Evolutionary conservation across 2,888 invertebrate genomes (phyloP).

Genomic region (Tinea semifulvella): DNA sequence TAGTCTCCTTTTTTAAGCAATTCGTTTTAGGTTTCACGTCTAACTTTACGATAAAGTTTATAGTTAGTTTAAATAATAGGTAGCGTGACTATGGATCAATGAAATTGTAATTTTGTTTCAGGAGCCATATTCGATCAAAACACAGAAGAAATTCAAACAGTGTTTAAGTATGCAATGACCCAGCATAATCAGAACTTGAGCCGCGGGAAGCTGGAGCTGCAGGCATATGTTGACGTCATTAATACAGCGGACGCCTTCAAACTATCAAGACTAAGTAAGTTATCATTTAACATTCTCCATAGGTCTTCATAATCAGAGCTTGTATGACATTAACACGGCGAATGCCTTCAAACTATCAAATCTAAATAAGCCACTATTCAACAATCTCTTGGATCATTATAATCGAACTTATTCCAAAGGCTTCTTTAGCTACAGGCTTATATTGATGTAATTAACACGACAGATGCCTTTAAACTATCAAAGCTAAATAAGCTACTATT

Average conservation of each 20-base stretch:
- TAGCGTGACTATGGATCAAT: not conserved
- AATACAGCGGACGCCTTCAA: constrained; percentile 94
- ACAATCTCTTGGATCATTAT: too few species aligned
- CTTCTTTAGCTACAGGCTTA: too few species aligned
- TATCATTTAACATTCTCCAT: not conserved
- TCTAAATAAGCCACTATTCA: too few species aligned
- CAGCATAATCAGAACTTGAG: constrained; percentile 85
- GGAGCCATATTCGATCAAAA: constrained; percentile 94
- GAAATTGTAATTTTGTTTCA: constrained; percentile 37
- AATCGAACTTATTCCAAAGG: constrained; percentile 84
- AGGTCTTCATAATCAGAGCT: too few species aligned
- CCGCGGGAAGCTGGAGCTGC: constrained; percentile 81
- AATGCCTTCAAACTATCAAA: too few species aligned
- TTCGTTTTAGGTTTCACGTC: too few species aligned
- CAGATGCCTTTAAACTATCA: too few species aligned
- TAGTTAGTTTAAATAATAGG: too few species aligned
- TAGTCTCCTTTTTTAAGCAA: too few species aligned
- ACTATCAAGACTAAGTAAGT: constrained; percentile 90
- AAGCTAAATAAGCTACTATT: too few species aligned
- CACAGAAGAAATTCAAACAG: constrained; percentile 90
- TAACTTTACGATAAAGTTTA: not conserved
- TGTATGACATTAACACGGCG: too few species aligned
- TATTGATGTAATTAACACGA: too few species aligned
- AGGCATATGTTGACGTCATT: constrained; percentile 90
- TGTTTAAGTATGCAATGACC: constrained; percentile 90